phyloP scores from a whole-genome alignment of 2,888 invertebrate species.

The Scrobipalpa atriplicella region DNA sequence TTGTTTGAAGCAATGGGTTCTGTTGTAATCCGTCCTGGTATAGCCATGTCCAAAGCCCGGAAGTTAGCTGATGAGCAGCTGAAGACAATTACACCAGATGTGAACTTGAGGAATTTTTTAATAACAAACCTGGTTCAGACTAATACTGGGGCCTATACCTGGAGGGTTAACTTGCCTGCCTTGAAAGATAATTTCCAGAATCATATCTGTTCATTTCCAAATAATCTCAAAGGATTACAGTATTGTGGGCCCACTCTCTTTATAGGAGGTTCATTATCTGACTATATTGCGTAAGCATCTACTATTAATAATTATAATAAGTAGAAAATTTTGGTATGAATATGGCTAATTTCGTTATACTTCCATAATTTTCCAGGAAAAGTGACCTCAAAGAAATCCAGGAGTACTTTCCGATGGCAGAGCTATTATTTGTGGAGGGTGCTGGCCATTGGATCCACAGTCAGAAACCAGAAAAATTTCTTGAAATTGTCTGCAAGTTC shows the following conservation, averaged over 20 bases:
- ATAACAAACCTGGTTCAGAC: conserved; percentile 92
- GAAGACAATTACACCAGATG: conserved; percentile 79
- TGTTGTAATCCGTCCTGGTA: conserved; percentile 83
- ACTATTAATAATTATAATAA: not conserved
- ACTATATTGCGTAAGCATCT: conserved; percentile 87
- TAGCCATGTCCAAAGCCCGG: conserved; percentile 87
- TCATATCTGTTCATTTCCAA: conserved; percentile 86
- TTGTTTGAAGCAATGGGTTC: conserved; percentile 86
- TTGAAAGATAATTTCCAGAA: conserved; percentile 85
- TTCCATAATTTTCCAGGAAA: conserved; percentile 59
- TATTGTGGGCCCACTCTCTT: conserved; percentile 90
- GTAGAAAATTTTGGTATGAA: not conserved
- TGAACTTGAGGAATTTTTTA: conserved; percentile 88
- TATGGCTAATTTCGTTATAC: conserved; percentile 2
- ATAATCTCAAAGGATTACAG: conserved; percentile 69
- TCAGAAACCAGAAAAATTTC: conserved; percentile 92
- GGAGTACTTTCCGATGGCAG: conserved; percentile 87
- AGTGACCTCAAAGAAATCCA: conserved; percentile 85
- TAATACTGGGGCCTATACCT: conserved; percentile 84
- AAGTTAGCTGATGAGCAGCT: conserved; percentile 85
- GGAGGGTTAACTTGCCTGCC: conserved; percentile 91
- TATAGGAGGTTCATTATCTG: conserved; percentile 91
- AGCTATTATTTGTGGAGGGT: conserved; percentile 87
- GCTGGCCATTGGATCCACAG: conserved; percentile 98
- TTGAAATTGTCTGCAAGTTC: conserved; percentile 85